Evolutionary conservation across 2,888 invertebrate genomes (phyloP).

Genomic region (Apodemia zela): DNA sequence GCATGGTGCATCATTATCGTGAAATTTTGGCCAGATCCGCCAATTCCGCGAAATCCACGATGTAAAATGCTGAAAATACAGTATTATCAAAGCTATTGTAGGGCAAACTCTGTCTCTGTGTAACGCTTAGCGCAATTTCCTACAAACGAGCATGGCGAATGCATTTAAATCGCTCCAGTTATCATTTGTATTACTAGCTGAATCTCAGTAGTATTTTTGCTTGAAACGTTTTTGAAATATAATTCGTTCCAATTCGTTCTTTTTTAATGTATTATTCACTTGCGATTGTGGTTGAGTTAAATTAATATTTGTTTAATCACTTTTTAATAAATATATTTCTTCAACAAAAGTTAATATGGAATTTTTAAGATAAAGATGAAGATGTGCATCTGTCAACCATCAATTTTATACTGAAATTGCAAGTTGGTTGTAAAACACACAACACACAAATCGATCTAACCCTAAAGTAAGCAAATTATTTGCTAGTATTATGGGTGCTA

Average conservation of each 20-base stretch:
- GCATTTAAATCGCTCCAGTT: constrained; percentile 14
- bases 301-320: too few relatives aligned
- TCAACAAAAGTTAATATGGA: too few relatives aligned
- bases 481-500: too few relatives aligned
- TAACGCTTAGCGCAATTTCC: constrained; percentile 11
- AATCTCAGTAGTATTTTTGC: constrained; percentile 9
- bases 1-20: constrained; percentile 37
- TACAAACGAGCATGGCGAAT: constrained; percentile 6
- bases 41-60: constrained; percentile 38
- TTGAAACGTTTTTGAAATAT: constrained; percentile 6
- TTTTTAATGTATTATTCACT: not conserved
- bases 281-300: not conserved
- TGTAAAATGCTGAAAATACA: constrained; percentile 40
- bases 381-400: too few relatives aligned
- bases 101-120: constrained; percentile 28
- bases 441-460: too few relatives aligned
- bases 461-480: too few relatives aligned
- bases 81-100: constrained; percentile 35
- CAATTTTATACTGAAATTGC: too few relatives aligned
- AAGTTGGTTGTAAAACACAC: too few relatives aligned
- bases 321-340: too few relatives aligned
- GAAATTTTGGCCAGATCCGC: constrained; percentile 37
- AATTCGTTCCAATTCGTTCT: not conserved
- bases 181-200: constrained; percentile 14
- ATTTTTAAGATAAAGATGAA: too few relatives aligned